Conservation (phyloP, 2,113 vertebrate genomes). For the Lagopus leucura region DNA sequence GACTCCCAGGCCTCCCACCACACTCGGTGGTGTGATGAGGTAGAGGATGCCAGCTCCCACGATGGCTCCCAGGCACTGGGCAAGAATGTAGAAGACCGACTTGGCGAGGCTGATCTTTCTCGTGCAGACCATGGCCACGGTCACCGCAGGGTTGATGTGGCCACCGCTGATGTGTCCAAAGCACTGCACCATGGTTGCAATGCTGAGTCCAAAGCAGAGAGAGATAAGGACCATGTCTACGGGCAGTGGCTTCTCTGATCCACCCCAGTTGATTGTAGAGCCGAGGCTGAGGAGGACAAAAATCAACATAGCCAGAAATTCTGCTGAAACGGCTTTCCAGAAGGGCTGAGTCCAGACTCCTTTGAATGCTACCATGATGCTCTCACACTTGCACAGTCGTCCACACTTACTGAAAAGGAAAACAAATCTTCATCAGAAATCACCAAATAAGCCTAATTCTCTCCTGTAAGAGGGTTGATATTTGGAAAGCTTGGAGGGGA, state of each 20-base stretch:
- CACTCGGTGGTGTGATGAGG: conserved; percentile 85
- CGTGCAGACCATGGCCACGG: conserved; percentile 91
- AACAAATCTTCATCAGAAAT: conserved; percentile 41
- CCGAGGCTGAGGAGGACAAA: conserved; percentile 93
- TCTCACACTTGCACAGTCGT: conserved; percentile 80
- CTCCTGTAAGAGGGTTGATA: background rate
- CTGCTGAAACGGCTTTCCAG: conserved; percentile 93
- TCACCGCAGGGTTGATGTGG: conserved; percentile 96
- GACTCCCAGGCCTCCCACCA: conserved; percentile 87
- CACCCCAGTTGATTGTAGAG: conserved; percentile 93
- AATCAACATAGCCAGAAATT: conserved; percentile 92
- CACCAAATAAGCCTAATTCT: background rate
- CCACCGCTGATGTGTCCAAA: conserved; percentile 96
- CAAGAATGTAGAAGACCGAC: conserved; percentile 88
- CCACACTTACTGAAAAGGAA: conserved; percentile 86
- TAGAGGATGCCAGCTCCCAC: conserved; percentile 90
- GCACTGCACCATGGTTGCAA: conserved; percentile 96
- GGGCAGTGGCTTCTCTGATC: conserved; percentile 82
- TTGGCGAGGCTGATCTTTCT: conserved; percentile 94
- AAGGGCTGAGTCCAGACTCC: conserved; percentile 96
- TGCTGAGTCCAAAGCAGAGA: conserved; percentile 95
- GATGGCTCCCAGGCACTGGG: conserved; percentile 93
- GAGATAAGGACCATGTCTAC: conserved; percentile 92
- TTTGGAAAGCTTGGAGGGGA: background rate
- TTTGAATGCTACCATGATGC: conserved; percentile 92